Percentiles rank a stretch among this genome's conserved stretches.
Evolutionary conservation across 2,797 vertebrate genomes (phyloP).

Genomic region (Takifugu rubripes): DNA sequence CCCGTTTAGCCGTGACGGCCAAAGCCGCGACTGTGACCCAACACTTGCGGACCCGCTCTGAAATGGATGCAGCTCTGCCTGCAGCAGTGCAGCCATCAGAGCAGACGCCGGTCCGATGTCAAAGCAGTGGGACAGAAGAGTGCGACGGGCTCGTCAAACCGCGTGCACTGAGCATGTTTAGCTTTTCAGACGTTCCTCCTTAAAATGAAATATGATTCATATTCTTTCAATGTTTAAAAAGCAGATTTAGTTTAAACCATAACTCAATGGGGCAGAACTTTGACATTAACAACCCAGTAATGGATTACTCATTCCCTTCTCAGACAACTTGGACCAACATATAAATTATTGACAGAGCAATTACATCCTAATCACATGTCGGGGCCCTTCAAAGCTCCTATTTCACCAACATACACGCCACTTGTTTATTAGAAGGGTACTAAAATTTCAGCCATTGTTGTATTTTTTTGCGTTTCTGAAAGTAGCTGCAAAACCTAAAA

Average conservation of each 20-base stretch:
- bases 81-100: conserved; percentile 12
- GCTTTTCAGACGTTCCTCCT: conserved; percentile 11
- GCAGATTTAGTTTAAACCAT: conserved; percentile 26
- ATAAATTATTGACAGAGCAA: conserved; percentile 33
- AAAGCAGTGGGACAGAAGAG: conserved; percentile 39
- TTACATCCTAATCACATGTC: conserved; percentile 22
- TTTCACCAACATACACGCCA: conserved; percentile 1
- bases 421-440: neutral
- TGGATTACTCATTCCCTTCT: conserved; percentile 27
- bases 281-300: conserved; percentile 18
- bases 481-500: conserved; percentile 1
- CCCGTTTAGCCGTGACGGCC: conserved; percentile 48
- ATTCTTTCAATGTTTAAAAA: conserved; percentile 3
- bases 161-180: conserved; percentile 26
- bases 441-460: neutral
- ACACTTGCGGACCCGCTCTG: conserved; percentile 15
- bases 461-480: conserved; percentile 6
- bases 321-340: conserved; percentile 4
- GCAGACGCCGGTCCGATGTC: conserved; percentile 15
- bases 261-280: conserved; percentile 25
- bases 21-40: conserved; percentile 31
- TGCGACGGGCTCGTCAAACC: conserved; percentile 45
- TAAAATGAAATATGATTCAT: conserved; percentile 15
- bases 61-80: conserved; percentile 14
- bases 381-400: conserved; percentile 5